phyloP scores from a whole-genome alignment of 2,888 invertebrate genomes.

The Torymus auratus region DNA sequence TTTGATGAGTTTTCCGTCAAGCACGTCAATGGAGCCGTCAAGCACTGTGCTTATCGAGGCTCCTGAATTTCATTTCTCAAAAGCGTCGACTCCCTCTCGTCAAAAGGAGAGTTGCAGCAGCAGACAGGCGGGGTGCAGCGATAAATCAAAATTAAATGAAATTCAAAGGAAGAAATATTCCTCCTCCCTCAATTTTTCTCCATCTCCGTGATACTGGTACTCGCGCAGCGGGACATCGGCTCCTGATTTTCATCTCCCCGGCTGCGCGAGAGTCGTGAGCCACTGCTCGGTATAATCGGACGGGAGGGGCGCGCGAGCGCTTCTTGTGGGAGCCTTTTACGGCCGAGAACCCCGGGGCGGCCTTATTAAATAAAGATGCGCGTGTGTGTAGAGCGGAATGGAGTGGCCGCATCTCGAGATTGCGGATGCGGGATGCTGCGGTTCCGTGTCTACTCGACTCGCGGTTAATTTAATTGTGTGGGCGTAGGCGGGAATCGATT shows the following conservation, averaged over 20 bases:
- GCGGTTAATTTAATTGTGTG: not conserved
- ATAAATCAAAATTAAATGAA: conserved; percentile 39
- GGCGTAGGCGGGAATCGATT: no score
- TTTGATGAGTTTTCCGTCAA: no score
- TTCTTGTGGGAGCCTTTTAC: conserved; percentile 26
- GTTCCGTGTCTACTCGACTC: not conserved
- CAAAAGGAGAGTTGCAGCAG: no score
- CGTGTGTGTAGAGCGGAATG: conserved; percentile 10
- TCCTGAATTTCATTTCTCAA: no score
- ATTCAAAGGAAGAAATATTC: not conserved
- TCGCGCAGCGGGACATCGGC: conserved; percentile 23
- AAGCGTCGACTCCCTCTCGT: no score
- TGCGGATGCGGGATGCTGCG: conserved; percentile 4
- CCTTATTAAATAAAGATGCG: conserved; percentile 48
- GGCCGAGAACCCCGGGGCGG: not conserved
- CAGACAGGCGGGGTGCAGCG: not conserved
- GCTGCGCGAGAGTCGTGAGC: not conserved
- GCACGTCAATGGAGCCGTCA: no score
- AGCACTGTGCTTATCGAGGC: no score
- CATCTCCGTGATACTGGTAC: not conserved
- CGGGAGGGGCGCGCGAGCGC: conserved; percentile 2
- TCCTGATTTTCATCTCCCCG: conserved; percentile 44
- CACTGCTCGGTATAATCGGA: conserved; percentile 31
- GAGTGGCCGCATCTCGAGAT: not conserved
- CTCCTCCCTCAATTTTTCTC: not conserved